Percentiles rank a stretch among this genome's conserved stretches.
Conservation (phyloP, 1,140 invertebrate genomes). For the Rhyacophila brunnea region DNA sequence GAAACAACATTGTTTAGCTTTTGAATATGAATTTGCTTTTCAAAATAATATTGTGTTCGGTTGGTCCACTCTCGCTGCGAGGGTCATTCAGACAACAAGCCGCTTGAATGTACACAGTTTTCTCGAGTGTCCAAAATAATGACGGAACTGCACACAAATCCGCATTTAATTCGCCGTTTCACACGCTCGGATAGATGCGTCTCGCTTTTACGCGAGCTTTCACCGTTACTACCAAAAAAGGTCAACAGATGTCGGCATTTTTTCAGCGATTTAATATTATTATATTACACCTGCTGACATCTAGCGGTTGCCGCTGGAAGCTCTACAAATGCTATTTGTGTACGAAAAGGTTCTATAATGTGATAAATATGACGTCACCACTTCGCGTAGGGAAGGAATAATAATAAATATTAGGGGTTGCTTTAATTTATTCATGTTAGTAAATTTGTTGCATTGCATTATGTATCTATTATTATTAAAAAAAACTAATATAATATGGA, state of each 20-base stretch:
- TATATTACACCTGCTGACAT: slow-evolving; percentile 12
- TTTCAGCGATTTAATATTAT: background rate
- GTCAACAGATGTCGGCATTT: slow-evolving; percentile 21
- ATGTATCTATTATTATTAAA: too few species aligned
- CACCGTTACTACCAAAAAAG: slow-evolving; percentile 11
- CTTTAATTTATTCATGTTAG: too few species aligned
- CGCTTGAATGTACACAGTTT: background rate
- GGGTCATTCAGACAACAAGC: slow-evolving; percentile 5
- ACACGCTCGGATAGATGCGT: background rate
- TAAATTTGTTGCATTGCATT: too few species aligned
- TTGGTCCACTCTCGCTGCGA: background rate
- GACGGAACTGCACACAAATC: background rate
- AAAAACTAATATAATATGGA: too few species aligned
- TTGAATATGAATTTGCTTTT: too few species aligned
- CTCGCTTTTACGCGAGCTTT: background rate
- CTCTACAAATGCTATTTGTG: background rate
- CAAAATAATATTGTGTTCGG: too few species aligned
- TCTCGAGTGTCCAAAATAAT: too few species aligned
- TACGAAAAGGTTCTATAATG: slow-evolving; percentile 25
- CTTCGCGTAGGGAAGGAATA: background rate
- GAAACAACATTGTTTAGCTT: too few species aligned
- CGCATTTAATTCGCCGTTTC: background rate
- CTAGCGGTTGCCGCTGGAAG: slow-evolving; percentile 13
- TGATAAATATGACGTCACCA: slow-evolving; percentile 22
- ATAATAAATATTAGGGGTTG: background rate